Base-by-base conservation (phyloP, 2,888 invertebrate species). In the Andrena haemorrhoa region DNA sequence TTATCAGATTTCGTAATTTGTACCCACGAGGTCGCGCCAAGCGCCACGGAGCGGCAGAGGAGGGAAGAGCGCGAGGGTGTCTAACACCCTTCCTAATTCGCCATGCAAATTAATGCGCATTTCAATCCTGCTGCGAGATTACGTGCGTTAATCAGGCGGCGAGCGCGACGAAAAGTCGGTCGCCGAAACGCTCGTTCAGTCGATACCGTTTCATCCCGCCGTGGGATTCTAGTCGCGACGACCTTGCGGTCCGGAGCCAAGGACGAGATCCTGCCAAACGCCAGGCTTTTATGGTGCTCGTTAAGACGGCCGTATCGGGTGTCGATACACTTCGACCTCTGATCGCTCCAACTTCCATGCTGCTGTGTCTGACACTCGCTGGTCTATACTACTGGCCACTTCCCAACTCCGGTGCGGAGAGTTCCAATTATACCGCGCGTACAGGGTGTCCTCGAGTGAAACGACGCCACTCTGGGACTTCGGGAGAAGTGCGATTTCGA, bases 51-150 rank as follows among this genome's bases (percentile, higher is more conserved):
- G 20, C 31, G 33, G 16, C 23, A 23, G 10, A 53, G n/a, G 29
- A 23, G 12, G 6, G 26, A 47, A 31, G 49, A 26, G 33, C 56
- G 47, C 26, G 20, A 7, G 53, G 56, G n/a, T 16, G 35, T 60
- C 51, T 26, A 4, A 2, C 64, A 20, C 41, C 16, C 26, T 68
- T 41, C 51, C 10, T 23, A 10, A 61, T 79, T 70, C 20, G 5
- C 5, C 31, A 71, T 79, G 79, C 65, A 79, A 79, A 79, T 79
- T 56, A 71, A 70, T 60, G 41, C 65, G 70, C 64, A 79, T 78
- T 65, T 49, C 65, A 60, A 66, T 60, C 60, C 20, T 20, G 12
- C 5, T 10, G 20, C n/a, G 29, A 60, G 41, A 79, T 66, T 65
- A 60, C 35, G 33, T 53, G 65, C 70, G 60, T 71, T 71, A 71